Evolutionary conservation across 2,888 invertebrate genomes (phyloP), one percentile per base, ranked within the genome.

Genomic region (Diplolepis rosae): DNA sequence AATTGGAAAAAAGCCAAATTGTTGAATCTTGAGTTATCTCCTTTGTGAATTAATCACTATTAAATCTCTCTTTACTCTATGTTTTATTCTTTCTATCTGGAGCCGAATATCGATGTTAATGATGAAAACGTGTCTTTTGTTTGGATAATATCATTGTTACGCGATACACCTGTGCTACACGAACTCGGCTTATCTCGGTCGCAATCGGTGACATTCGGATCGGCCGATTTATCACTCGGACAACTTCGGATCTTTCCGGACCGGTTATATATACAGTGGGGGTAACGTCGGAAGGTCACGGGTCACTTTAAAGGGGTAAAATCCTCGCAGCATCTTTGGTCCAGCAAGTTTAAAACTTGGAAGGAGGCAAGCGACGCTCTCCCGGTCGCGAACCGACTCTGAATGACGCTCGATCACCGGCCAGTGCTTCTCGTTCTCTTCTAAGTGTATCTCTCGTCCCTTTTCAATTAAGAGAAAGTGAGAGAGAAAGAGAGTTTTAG

Each of bases 391-490:
- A 61, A 61, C 61, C 35, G 35, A 61, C 35, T 61, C 61, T 61
- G 61, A 61, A 61, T 61, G 61, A 61, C 61, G 61, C 61, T 32
- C 22, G 61, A 61, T 61, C 61, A 61, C 39, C 61, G 61, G 61
- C 2, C 35, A 61, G 61, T 61, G 35, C 39, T 61, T 61, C 61
- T 61, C 35, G 24, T 61, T 61, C 61, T 61, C 30, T 28, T 15
- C 15, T 52, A 28, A 32, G 30, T 54, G 15, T 30, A 30, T n/a
- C 54, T 54, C 54, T 32, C 54, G 18, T 56, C 35, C 35, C 56
- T 61, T 61, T 35, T 61, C 61, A 61, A 35, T 35, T 35, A 15
- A 61, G 18, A 13, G 22, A 22, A n/a, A 39, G 32, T 30, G 15
- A 56, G 9, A 56, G 56, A 56, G 24, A 32, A 32, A 56, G 22